Percentiles rank a stretch among this genome's conserved stretches.
Conservation (phyloP, 2,888 invertebrate genomes). For the Malacosoma neustria region DNA sequence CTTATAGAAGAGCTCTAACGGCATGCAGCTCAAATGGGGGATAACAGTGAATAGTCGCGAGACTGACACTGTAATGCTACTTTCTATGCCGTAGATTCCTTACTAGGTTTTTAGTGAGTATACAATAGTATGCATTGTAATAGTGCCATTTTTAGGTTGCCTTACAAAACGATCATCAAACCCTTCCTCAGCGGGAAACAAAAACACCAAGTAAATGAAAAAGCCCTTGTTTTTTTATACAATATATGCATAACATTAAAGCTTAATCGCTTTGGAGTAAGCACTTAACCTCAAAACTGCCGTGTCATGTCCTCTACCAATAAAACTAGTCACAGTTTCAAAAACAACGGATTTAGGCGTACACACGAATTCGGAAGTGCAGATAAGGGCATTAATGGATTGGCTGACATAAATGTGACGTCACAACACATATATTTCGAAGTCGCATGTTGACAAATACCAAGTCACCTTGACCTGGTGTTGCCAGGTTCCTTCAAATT, state of each 20-base stretch:
- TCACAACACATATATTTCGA: conserved; percentile 70
- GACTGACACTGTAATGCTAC: too few species aligned
- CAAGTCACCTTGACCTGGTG: conserved; percentile 24
- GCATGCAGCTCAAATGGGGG: too few species aligned
- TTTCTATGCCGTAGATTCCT: too few species aligned
- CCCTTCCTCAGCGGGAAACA: too few species aligned
- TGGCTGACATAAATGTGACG: conserved; percentile 73
- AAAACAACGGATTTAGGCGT: conserved; percentile 24
- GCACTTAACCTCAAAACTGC: neutral
- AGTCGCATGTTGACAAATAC: conserved; percentile 50
- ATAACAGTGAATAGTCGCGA: too few species aligned
- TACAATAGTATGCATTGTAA: too few species aligned
- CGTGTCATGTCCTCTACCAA: conserved; percentile 51
- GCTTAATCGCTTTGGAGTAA: neutral
- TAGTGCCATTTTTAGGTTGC: too few species aligned
- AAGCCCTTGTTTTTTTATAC: too few species aligned
- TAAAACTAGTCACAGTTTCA: conserved; percentile 47
- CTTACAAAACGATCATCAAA: too few species aligned
- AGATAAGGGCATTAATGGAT: conserved; percentile 72
- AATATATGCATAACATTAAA: neutral
- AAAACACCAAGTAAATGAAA: too few species aligned
- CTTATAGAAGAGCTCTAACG: too few species aligned
- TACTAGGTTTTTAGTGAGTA: too few species aligned
- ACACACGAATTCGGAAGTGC: conserved; percentile 66
- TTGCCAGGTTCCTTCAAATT: neutral